Conservation (phyloP, 1,140 invertebrate genomes). For the Ectropis grisescens region DNA sequence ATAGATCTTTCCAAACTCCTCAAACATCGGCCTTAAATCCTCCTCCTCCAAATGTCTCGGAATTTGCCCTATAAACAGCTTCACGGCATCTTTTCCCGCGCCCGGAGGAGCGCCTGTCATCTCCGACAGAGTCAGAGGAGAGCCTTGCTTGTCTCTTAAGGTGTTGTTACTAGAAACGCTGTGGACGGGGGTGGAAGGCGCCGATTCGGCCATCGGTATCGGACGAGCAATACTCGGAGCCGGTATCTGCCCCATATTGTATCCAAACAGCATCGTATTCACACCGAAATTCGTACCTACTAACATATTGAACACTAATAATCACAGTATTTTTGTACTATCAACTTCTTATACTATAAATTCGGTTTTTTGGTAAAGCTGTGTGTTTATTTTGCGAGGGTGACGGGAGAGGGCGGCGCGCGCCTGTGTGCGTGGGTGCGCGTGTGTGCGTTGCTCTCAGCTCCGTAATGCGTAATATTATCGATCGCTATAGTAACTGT, state of each 20-base stretch:
- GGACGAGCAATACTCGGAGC: not conserved
- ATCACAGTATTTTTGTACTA: constrained; percentile 63
- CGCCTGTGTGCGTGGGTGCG: constrained; percentile 38
- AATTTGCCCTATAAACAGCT: constrained; percentile 94
- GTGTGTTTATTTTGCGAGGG: constrained; percentile 37
- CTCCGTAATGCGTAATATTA: constrained; percentile 63
- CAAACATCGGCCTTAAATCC: constrained; percentile 91
- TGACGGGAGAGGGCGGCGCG: constrained; percentile 25
- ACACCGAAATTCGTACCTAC: constrained; percentile 45
- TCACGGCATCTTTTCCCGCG: constrained; percentile 76
- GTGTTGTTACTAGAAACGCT: too few relatives aligned
- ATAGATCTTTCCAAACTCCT: constrained; percentile 94
- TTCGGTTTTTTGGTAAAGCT: constrained; percentile 65
- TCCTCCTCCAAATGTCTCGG: constrained; percentile 91
- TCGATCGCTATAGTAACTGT: constrained; percentile 59
- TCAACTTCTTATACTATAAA: constrained; percentile 53
- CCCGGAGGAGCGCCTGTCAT: constrained; percentile 53
- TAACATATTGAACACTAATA: constrained; percentile 37
- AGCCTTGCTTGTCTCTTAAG: constrained; percentile 1
- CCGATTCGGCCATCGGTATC: constrained; percentile 19
- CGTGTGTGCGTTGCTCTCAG: constrained; percentile 43
- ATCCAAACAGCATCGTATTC: constrained; percentile 43
- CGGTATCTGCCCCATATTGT: constrained; percentile 22
- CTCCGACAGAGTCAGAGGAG: constrained; percentile 40
- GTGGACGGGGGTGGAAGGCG: constrained; percentile 49